Percentiles rank a stretch among this genome's conserved stretches.
These are phyloP conservation scores for Ophion ellenae DNA, from an alignment of 2,888 invertebrate species.

Conservation along the genomic window DNA sequence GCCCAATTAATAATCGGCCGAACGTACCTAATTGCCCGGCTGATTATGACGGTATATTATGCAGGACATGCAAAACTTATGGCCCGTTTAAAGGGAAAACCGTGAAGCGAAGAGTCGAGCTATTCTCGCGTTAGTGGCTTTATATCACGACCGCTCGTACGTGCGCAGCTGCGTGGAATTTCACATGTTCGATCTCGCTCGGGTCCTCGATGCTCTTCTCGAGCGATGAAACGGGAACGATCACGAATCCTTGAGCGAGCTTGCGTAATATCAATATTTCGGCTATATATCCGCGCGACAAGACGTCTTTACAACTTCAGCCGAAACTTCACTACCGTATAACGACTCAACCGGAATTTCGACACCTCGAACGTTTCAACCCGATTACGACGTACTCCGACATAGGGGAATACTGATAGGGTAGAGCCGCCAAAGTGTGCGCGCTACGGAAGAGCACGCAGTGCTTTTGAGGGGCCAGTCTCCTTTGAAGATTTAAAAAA, in stretches of 20 bases:
- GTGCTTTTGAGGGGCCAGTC: too few species aligned
- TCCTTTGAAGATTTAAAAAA: too few species aligned
- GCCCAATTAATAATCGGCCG: constrained; percentile 77
- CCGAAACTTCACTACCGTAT: constrained; percentile 15
- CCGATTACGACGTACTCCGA: neutral
- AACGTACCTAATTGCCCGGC: constrained; percentile 74
- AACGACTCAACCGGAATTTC: constrained; percentile 12
- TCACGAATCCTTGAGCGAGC: constrained; percentile 4
- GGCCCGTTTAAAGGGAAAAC: constrained; percentile 51
- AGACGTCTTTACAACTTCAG: constrained; percentile 18
- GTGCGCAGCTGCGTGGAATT: constrained; percentile 28
- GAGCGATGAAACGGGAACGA: constrained; percentile 5
- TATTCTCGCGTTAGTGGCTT: constrained; percentile 32
- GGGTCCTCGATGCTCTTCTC: constrained; percentile 18
- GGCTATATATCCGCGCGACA: neutral
- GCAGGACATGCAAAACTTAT: constrained; percentile 37
- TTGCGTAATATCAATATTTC: constrained; percentile 34
- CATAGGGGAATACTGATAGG: too few species aligned
- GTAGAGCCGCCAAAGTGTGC: neutral
- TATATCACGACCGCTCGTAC: constrained; percentile 32
- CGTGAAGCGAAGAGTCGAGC: constrained; percentile 30
- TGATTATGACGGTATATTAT: constrained; percentile 72
- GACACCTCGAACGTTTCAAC: neutral
- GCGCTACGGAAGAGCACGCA: neutral
- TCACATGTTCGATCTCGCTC: constrained; percentile 19